Evolutionary conservation across 2,797 vertebrate species (phyloP).

Genomic region (Melanotaenia nigrans): DNA sequence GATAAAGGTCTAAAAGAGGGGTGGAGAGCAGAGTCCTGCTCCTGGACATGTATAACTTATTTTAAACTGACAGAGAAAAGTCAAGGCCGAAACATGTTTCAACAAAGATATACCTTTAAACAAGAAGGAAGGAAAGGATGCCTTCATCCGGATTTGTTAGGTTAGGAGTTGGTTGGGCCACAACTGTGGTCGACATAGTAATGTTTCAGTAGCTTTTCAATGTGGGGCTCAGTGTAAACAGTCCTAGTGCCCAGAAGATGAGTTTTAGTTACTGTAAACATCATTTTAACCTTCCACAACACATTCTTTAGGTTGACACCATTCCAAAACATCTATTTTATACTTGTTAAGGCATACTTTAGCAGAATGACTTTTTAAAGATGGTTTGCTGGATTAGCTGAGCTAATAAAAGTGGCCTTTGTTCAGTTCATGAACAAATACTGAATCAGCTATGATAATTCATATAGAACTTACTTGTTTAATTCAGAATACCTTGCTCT

Average conservation of each 20-base stretch:
- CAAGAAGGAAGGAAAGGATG: not conserved
- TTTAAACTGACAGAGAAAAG: constrained; percentile 8
- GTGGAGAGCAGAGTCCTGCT: constrained; percentile 17
- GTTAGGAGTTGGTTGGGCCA: not conserved
- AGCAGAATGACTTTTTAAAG: too few species aligned
- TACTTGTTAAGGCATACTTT: too few species aligned
- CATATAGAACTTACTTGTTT: not conserved
- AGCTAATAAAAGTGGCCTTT: not conserved
- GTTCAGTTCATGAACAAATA: not conserved
- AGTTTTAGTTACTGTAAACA: not conserved
- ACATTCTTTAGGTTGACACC: not conserved
- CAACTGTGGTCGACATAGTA: not conserved
- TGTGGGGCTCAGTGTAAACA: not conserved
- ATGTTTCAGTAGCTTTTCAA: not conserved
- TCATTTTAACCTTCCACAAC: not conserved
- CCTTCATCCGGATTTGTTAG: not conserved
- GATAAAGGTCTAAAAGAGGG: constrained; percentile 2
- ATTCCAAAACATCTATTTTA: too few species aligned
- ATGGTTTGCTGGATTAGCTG: too few species aligned
- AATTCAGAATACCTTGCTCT: not conserved
- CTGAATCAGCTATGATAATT: not conserved
- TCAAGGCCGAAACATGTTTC: constrained; percentile 6
- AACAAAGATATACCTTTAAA: not conserved
- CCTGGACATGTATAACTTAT: not conserved
- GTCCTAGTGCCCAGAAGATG: not conserved